Evolutionary conservation across 1,140 invertebrate genomes (phyloP).

Genomic region (Caerostris extrusa): DNA sequence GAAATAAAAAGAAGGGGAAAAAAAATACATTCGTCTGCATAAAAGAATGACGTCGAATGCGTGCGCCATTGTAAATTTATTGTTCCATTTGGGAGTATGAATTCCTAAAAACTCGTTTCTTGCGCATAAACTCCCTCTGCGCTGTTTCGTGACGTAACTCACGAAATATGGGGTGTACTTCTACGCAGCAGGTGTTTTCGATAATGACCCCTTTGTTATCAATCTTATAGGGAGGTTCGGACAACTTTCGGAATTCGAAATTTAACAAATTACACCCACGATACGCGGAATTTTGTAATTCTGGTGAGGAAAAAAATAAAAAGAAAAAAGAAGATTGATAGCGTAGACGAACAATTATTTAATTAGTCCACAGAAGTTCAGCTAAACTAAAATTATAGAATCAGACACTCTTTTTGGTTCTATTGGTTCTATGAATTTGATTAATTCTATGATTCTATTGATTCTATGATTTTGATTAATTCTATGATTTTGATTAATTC

Average conservation of each 20-base stretch:
- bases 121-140: background rate
- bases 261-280: background rate
- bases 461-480: no score
- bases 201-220: constrained; percentile 5
- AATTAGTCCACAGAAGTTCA: no score
- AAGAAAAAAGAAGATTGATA: no score
- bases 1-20: background rate
- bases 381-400: no score
- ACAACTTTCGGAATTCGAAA: background rate
- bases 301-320: no score
- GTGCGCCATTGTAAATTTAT: background rate
- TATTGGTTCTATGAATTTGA: no score
- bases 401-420: no score
- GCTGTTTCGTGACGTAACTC: background rate
- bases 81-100: constrained; percentile 11
- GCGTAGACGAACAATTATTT: no score
- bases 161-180: background rate
- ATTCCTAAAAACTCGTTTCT: constrained; percentile 27
- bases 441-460: no score
- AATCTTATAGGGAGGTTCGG: background rate
- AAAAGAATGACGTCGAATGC: background rate
- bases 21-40: background rate
- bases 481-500: no score
- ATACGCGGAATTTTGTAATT: background rate
- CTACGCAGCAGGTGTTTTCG: constrained; percentile 31